Base-by-base conservation (phyloP, 2,888 invertebrate species). In the Argyra leucocephala region DNA sequence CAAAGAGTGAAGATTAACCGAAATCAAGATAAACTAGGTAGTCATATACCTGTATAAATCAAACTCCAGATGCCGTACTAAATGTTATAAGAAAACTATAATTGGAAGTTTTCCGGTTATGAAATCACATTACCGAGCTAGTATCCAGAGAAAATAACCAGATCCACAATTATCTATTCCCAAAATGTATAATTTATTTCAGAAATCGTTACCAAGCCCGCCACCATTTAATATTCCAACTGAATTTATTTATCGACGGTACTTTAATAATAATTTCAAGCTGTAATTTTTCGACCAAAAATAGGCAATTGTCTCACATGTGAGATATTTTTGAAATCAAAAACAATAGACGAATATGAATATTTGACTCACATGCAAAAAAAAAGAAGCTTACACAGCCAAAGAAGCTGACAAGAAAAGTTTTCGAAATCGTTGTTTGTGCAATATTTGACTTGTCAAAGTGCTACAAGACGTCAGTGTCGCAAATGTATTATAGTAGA, bases 401-500 rank as follows among this genome's bases (percentile, higher is more conserved):
- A 65, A 62, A 36, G 58, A 65, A n/a, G 26, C 26, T 22, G 64
- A 57, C 57, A 64, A 64, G 61, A 61, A 64, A 36, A 10, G 48
- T 60, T 59, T 59, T 1, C 37, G 26, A 65, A 48, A 70, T 64
- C 48, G 74, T 74, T 69, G 65, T 72, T 64, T 67, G 66, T 36
- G 69, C 67, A 22, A 72, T 73, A 58, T 73, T 74, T 67, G 73
- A 74, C 65, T 66, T 74, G 22, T n/a, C 74, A 74, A 67, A 68
- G 73, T 74, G 12, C 68, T 74, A 60, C 73, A 74, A 64, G 73
- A 74, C 58, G 73, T 74, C 23, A 70, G 73, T 73, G 59, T 66
- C 67, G 62, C 69, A 67, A 64, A 69, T 74, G 69, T 75, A 74
- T 69, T 74, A 74, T 65, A 69, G 69, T 63, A 64, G 73, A 67